Conservation (phyloP, 1,140 invertebrate species). For the Cardiocondyla obscurior region DNA sequence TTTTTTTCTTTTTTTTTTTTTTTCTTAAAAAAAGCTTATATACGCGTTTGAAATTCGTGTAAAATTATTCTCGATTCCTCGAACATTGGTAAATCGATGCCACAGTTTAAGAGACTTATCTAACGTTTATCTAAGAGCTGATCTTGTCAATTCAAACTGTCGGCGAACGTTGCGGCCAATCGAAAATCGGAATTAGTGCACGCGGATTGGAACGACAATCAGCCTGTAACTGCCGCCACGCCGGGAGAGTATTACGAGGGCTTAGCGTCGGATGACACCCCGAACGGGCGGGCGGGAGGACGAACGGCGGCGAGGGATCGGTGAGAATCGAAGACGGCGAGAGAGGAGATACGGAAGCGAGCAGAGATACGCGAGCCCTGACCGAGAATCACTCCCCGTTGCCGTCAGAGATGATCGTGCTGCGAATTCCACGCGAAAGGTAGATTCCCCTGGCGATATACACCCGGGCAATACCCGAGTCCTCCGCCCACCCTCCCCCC, state of each 20-base stretch:
- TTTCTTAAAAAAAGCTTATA: no score
- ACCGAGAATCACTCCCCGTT: constrained; percentile 78
- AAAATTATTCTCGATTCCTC: neutral
- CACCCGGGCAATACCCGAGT: constrained; percentile 60
- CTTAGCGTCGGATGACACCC: constrained; percentile 61
- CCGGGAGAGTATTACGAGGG: constrained; percentile 65
- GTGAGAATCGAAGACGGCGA: neutral
- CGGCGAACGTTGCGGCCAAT: constrained; percentile 35
- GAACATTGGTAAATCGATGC: neutral
- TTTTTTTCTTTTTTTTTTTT: no score
- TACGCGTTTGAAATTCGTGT: no score
- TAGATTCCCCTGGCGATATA: constrained; percentile 75
- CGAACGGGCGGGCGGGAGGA: constrained; percentile 21
- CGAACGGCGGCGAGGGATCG: constrained; percentile 55
- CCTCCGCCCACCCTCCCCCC: no score
- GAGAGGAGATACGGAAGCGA: neutral
- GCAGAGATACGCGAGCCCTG: neutral
- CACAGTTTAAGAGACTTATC: neutral
- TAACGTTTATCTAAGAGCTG: neutral
- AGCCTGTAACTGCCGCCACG: constrained; percentile 52
- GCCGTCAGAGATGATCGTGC: constrained; percentile 82
- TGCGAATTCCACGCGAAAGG: constrained; percentile 75
- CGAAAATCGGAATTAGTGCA: constrained; percentile 58
- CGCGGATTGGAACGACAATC: constrained; percentile 52
- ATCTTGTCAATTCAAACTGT: constrained; percentile 52